Evolutionary conservation across 2,113 vertebrate species (phyloP).

Genomic region (Felis chaus): DNA sequence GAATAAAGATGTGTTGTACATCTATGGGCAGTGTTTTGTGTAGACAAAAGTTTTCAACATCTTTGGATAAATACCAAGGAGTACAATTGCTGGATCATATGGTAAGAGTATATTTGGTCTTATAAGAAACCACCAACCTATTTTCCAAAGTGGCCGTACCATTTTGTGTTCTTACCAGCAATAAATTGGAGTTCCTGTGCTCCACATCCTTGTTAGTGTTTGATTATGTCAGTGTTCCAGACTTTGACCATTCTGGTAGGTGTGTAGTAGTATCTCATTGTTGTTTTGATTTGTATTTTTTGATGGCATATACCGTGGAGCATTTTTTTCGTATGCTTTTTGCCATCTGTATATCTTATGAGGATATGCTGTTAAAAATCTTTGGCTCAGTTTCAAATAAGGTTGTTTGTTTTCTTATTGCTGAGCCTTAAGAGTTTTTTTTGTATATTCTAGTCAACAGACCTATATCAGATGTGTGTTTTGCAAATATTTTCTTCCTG

Average conservation of each 20-base stretch:
- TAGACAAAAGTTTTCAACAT: neutral
- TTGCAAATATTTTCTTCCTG: neutral
- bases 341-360: neutral
- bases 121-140: neutral
- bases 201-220: neutral
- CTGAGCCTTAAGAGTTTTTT: neutral
- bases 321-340: neutral
- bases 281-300: neutral
- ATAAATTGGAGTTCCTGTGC: neutral
- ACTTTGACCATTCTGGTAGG: neutral
- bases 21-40: neutral
- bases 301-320: neutral
- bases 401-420: neutral
- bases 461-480: neutral
- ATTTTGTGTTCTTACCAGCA: neutral
- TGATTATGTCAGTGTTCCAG: neutral
- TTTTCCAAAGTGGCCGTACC: neutral
- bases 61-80: neutral
- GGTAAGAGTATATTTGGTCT: neutral
- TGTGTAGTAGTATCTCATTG: neutral
- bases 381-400: neutral
- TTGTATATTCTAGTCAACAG: neutral
- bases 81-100: neutral
- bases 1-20: neutral
- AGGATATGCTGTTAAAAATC: neutral